A percentile compares a stretch with the other conserved stretches of the same genome.
Conservation (phyloP, 2,113 vertebrate genomes). For the Otocyon megalotis region DNA sequence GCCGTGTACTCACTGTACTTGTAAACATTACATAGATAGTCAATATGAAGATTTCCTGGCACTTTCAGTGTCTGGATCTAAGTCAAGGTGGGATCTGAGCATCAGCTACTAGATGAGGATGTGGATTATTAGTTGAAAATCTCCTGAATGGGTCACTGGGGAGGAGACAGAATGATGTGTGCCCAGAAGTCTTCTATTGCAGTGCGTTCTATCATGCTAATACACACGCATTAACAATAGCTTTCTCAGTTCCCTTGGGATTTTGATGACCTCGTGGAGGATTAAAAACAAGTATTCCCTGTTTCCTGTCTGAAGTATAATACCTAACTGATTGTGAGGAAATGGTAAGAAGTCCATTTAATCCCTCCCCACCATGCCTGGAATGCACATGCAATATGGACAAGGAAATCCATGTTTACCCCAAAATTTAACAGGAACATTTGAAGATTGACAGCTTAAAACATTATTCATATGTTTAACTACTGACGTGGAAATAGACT, state of each 20-base stretch:
- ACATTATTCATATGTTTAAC: not conserved
- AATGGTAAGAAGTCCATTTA: no score
- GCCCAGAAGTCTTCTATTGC: not conserved
- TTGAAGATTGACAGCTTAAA: not conserved
- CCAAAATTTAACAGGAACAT: not conserved
- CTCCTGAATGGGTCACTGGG: rapidly evolving
- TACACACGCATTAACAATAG: rapidly evolving
- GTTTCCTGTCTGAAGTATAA: not conserved
- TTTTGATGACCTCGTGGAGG: not conserved
- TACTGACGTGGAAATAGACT: not conserved
- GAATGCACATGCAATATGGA: not conserved
- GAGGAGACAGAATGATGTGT: not conserved
- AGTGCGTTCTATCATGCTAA: no score
- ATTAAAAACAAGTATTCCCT: not conserved
- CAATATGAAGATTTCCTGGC: not conserved
- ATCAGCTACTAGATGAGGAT: not conserved
- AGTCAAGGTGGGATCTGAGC: not conserved
- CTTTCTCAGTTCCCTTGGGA: not conserved
- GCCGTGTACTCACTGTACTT: not conserved
- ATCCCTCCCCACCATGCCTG: not conserved
- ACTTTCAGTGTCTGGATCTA: not conserved
- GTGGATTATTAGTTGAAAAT: not conserved
- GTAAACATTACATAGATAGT: not conserved
- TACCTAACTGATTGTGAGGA: not conserved
- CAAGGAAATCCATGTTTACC: not conserved